Evolutionary conservation across 2,888 invertebrate genomes (phyloP).

Genomic region (Nipponacmea schrenckii): DNA sequence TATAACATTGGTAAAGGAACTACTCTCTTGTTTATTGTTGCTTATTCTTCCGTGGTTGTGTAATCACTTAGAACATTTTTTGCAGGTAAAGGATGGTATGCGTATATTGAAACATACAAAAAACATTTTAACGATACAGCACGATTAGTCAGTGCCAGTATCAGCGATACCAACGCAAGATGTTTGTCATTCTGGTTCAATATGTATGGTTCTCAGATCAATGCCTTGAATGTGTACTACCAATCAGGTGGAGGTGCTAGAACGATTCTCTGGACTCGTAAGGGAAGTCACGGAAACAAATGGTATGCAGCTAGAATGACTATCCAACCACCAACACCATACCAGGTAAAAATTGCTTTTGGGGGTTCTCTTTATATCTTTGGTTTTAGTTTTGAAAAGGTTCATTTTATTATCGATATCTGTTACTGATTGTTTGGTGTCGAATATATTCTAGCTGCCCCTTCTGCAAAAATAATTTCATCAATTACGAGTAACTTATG

Average conservation of each 20-base stretch:
- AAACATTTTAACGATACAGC: constrained; percentile 72
- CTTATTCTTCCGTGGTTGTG: too few relatives aligned
- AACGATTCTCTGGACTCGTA: constrained; percentile 25
- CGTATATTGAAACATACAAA: constrained; percentile 73
- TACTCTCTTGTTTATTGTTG: too few relatives aligned
- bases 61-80: too few relatives aligned
- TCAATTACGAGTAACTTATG: neutral
- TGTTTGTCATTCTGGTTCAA: constrained; percentile 61
- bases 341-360: constrained; percentile 16
- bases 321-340: constrained; percentile 15
- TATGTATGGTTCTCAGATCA: constrained; percentile 55
- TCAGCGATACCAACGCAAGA: constrained; percentile 31
- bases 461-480: neutral
- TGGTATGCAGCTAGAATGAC: constrained; percentile 39
- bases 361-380: constrained; percentile 8
- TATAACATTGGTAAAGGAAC: too few relatives aligned
- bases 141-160: constrained; percentile 64
- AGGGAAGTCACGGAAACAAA: constrained; percentile 36
- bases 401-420: neutral
- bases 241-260: constrained; percentile 33
- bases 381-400: neutral
- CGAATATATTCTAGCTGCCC: neutral
- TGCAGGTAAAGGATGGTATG: constrained; percentile 65
- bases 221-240: constrained; percentile 48
- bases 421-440: neutral